Percentiles rank a stretch among this genome's conserved stretches.
These are phyloP conservation scores for Psix sp. DNA, from an alignment of 1,140 invertebrate species.

Conservation along the genomic window DNA sequence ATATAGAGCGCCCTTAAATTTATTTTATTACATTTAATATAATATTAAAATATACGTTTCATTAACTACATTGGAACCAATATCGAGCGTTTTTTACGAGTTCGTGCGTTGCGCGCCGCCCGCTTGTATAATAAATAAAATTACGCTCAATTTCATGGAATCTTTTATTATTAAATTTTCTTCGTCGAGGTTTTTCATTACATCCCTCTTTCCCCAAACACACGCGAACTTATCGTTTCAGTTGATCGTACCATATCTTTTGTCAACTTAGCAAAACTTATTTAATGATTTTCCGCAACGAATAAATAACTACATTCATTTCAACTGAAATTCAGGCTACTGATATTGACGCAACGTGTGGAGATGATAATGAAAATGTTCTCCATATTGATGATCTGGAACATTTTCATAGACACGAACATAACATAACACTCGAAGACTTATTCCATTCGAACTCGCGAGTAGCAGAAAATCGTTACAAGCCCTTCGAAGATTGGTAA, in stretches of 20 bases:
- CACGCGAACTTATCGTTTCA: not conserved
- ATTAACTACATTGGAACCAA: constrained; percentile 33
- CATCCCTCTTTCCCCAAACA: constrained; percentile 1
- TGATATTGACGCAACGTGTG: no score
- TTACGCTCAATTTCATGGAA: constrained; percentile 34
- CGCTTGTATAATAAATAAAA: constrained; percentile 41
- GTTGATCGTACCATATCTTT: not conserved
- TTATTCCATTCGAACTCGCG: no score
- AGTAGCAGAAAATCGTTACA: constrained; percentile 27
- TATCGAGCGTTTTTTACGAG: constrained; percentile 37
- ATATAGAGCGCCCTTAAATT: constrained; percentile 17
- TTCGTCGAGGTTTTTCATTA: constrained; percentile 22
- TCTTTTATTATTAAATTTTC: constrained; percentile 36
- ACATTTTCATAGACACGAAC: no score
- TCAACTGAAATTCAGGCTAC: no score
- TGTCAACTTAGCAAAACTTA: not conserved
- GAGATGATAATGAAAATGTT: no score
- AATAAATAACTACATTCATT: not conserved
- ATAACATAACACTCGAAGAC: no score
- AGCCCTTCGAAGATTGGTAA: constrained; percentile 29
- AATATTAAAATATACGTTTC: constrained; percentile 39
- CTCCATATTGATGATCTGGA: no score
- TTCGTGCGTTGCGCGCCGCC: constrained; percentile 9
- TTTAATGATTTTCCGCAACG: no score
- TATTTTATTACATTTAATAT: constrained; percentile 33